These are phyloP conservation scores for Apodemus speciosus DNA, from an alignment of 2,113 vertebrate species.

Conservation along the genomic window DNA sequence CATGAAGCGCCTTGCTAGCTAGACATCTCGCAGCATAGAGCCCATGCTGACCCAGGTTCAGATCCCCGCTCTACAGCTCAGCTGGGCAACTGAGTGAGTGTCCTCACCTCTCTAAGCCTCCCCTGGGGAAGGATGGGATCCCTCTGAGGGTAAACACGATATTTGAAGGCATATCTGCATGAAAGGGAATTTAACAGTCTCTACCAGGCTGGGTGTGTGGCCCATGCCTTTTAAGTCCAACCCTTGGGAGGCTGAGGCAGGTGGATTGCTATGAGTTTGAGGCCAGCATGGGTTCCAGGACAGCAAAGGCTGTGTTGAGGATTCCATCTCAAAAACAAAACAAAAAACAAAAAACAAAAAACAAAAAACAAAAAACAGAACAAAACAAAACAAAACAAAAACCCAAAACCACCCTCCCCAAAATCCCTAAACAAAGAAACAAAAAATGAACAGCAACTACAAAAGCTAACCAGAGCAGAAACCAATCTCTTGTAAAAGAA, in stretches of 20 bases:
- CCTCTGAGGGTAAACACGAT: background rate
- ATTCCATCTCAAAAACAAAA: background rate
- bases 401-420: background rate
- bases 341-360: background rate
- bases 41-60: background rate
- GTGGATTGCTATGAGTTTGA: background rate
- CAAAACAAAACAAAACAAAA: background rate
- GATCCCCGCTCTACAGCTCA: background rate
- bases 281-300: background rate
- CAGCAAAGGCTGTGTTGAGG: background rate
- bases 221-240: background rate
- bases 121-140: fast-evolving
- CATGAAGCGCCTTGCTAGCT: no score
- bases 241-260: background rate
- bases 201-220: background rate
- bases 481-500: no score
- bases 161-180: fast-evolving
- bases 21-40: background rate
- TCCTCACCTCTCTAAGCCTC: background rate
- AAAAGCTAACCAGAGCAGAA: background rate
- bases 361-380: no score
- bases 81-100: background rate
- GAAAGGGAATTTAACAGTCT: background rate
- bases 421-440: background rate
- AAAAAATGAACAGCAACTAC: background rate